Evolutionary conservation across 2,888 invertebrate species (phyloP).

Genomic region (Tuta absoluta): DNA sequence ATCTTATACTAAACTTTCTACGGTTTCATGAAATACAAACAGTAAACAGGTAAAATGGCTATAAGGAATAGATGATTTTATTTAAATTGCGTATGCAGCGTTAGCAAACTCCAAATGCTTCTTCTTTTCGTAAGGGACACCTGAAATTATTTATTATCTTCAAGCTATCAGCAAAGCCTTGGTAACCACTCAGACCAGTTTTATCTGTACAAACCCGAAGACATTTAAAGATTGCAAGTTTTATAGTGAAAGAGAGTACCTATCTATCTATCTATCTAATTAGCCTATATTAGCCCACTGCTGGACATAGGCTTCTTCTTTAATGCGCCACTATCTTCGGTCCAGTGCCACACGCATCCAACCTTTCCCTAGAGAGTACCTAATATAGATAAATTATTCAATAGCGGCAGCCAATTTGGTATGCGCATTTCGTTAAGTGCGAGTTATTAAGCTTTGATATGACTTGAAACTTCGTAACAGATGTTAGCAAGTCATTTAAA

Average conservation of each 20-base stretch:
- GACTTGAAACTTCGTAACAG: not conserved
- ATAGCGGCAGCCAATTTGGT: conserved; percentile 1
- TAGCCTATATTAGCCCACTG: no score
- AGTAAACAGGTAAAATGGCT: not conserved
- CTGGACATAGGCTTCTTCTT: no score
- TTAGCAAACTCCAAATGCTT: not conserved
- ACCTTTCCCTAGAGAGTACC: no score
- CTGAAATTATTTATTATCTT: no score
- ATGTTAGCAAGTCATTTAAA: no score
- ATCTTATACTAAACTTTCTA: not conserved
- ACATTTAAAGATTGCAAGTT: not conserved
- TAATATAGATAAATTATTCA: conserved; percentile 13
- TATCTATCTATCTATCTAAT: no score
- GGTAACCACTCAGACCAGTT: not conserved
- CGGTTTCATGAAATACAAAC: not conserved
- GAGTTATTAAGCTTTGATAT: not conserved
- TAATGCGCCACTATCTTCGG: no score
- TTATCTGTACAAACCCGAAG: not conserved
- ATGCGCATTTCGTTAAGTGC: not conserved
- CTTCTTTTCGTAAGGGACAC: not conserved
- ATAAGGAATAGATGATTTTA: not conserved
- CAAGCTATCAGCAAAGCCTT: no score
- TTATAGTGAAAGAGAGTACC: not conserved
- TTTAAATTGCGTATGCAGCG: not conserved
- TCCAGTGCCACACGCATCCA: no score